phyloP scores from a whole-genome alignment of 2,113 vertebrate genomes.

The Entosphenus tridentatus region DNA sequence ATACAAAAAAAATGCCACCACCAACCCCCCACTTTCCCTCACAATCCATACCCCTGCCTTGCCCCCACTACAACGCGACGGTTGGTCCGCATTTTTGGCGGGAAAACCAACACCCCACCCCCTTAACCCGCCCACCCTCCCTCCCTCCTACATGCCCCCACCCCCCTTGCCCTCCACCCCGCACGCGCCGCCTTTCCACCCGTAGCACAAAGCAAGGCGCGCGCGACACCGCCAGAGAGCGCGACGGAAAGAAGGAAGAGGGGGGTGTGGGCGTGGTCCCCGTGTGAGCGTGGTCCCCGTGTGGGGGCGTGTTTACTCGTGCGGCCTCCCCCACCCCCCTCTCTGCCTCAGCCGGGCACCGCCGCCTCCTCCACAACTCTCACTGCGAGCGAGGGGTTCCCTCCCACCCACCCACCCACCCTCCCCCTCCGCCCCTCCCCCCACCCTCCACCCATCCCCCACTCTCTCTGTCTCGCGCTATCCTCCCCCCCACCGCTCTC shows the following conservation, averaged over 20 bases:
- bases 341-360: background rate
- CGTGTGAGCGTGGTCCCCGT: too few species aligned
- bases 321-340: background rate
- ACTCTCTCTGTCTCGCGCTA: background rate
- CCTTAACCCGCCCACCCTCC: background rate
- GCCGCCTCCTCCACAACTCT: background rate
- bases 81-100: background rate
- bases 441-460: background rate
- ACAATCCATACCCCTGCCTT: too few species aligned
- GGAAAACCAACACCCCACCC: background rate
- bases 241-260: too few species aligned
- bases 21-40: too few species aligned
- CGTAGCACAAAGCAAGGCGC: too few species aligned
- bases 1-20: too few species aligned
- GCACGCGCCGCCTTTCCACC: background rate
- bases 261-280: too few species aligned
- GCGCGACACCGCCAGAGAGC: too few species aligned
- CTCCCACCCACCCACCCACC: background rate
- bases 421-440: background rate
- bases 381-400: background rate
- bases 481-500: conserved; percentile 4
- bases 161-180: background rate
- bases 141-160: background rate
- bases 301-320: too few species aligned
- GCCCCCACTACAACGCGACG: background rate